These are phyloP conservation scores for Acleris emargana DNA, from an alignment of 2,888 invertebrate species.

Conservation along the genomic window DNA sequence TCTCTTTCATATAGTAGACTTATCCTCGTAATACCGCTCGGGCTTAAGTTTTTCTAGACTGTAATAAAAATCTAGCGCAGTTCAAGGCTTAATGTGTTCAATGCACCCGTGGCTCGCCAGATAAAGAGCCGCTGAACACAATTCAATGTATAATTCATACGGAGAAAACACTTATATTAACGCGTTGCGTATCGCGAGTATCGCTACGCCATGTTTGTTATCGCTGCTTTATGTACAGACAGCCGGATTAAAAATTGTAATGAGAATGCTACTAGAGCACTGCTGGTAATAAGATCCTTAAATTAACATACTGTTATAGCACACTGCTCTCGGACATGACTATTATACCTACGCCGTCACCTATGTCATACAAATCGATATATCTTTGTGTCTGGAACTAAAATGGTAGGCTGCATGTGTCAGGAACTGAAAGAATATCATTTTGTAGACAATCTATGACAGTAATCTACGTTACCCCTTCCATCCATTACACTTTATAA, in stretches of 20 bases:
- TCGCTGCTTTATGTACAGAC: constrained; percentile 55
- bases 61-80: constrained; percentile 53
- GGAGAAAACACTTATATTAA: constrained; percentile 67
- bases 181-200: constrained; percentile 57
- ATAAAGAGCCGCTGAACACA: constrained; percentile 57
- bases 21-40: constrained; percentile 20
- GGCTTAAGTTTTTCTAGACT: constrained; percentile 41
- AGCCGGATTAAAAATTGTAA: constrained; percentile 57
- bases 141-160: constrained; percentile 67
- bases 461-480: too few relatives aligned
- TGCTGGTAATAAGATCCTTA: constrained; percentile 48
- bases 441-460: not conserved
- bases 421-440: not conserved
- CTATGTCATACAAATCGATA: constrained; percentile 27
- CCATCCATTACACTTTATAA: too few relatives aligned
- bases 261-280: constrained; percentile 45
- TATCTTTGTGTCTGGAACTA: constrained; percentile 10
- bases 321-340: constrained; percentile 39
- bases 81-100: constrained; percentile 56
- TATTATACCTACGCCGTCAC: constrained; percentile 28
- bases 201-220: constrained; percentile 57
- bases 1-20: constrained; percentile 11
- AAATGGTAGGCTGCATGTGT: not conserved
- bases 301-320: constrained; percentile 44
- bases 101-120: constrained; percentile 56